phyloP scores from a whole-genome alignment of 2,888 invertebrate genomes.

The Amitus sp. region DNA sequence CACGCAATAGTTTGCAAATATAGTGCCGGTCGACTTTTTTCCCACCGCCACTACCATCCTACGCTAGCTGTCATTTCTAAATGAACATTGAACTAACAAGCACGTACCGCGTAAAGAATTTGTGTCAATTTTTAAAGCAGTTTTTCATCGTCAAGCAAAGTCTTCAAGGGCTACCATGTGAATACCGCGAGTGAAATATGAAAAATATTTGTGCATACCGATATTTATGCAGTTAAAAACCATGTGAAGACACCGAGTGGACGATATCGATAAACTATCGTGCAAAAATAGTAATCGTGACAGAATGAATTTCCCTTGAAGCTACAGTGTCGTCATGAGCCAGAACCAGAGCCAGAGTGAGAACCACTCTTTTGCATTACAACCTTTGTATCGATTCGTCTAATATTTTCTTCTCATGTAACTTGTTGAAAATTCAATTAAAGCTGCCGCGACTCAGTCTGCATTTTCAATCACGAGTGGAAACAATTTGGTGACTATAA shows the following conservation, averaged over 20 bases:
- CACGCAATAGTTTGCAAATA: slow-evolving; percentile 29
- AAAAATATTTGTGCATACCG: no score
- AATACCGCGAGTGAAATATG: no score
- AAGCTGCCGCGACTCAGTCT: slow-evolving; percentile 49
- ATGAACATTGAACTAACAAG: slow-evolving; percentile 21
- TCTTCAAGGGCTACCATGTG: no score
- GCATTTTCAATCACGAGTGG: slow-evolving; percentile 56
- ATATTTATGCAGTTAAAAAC: no score
- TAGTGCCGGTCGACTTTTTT: slow-evolving; percentile 28
- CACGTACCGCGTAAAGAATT: slow-evolving; percentile 32
- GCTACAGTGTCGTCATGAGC: slow-evolving; percentile 58
- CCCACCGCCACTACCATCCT: slow-evolving; percentile 32
- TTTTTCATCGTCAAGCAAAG: neutral
- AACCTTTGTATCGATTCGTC: slow-evolving; percentile 18
- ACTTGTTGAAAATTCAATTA: slow-evolving; percentile 7
- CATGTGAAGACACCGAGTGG: no score
- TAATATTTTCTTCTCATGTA: slow-evolving; percentile 9
- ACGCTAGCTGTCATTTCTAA: slow-evolving; percentile 28
- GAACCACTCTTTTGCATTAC: slow-evolving; percentile 30
- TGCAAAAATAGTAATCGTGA: no score
- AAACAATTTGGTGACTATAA: slow-evolving; percentile 55
- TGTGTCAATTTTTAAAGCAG: slow-evolving; percentile 25
- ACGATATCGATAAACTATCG: no score
- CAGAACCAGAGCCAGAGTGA: slow-evolving; percentile 56
- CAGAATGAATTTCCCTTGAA: neutral